Evolutionary conservation across 2,888 invertebrate genomes (phyloP), one percentile per base, ranked within the genome.

Genomic region (Drosophila ezoana): DNA sequence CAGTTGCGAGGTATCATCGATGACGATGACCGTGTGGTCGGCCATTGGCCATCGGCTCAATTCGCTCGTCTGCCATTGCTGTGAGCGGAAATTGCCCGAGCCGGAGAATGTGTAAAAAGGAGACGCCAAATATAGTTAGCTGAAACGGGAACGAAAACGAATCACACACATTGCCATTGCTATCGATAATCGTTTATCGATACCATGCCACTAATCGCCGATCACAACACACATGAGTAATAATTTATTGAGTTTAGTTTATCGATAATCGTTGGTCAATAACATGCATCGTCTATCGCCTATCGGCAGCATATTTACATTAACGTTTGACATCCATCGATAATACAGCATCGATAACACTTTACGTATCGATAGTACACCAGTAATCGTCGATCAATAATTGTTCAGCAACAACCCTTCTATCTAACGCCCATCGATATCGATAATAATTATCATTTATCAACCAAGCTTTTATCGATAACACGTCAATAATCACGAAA

Each of bases 81-180:
- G 92, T 81, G 92, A 92, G 74, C 90, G 90, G 20, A 92, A 92
- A 83, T 84, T 92, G 75, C 92, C 92, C 47, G 92, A 91, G 76
- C 92, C 92, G 73, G 92, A 92, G 75, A 92, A 92, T 90, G 92
- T 92, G 72, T 92, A 91, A 85, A 72, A 65, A 47, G 52, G 18
- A 18, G 41, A n/a, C 43, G 9, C 54, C 54, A 54, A 44, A 44
- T 44, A 54, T 44, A 35, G 35, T 23, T 28, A 40, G 11, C n/a
- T 16, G 28, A 45, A 14, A 45, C 16, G 16, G 10, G 16, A 28
- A 14, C 48, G 11, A 13, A 32, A 43, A 13, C 16, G 13, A 44
- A 16, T 38, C 35, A 47, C 43, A 52, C 28, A 33, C 28, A 37
- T 45, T 33, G 38, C 38, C 45, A 65, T 60, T 59, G 59, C 11